Evolutionary conservation across 2,113 vertebrate genomes (phyloP), one percentile per base, ranked within the genome.

Genomic region (Hymenochirus boettgeri): DNA sequence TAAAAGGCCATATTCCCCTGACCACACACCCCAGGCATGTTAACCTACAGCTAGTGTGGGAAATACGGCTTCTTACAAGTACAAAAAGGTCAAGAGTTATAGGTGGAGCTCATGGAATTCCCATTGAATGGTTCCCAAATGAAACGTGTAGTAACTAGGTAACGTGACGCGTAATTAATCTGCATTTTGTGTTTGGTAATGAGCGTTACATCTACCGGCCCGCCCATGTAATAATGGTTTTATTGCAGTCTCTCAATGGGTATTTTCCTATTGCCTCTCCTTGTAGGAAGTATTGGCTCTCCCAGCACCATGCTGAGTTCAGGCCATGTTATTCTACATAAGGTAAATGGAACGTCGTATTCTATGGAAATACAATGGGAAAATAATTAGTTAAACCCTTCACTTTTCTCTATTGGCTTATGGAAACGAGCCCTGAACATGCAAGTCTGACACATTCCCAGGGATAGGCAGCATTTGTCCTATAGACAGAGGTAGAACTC

Each of bases 61-160:
- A 69, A 69, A 57, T 69, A 45, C 57, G 18, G 57, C 65, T 53
- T 42, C 39, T 15, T 6, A 15, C 4, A 2, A 53, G 35, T 60
- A 51, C 17, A 39, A 45, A 69, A 52, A 69, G 65, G 65, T 69
- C 65, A 69, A 60, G 56, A 69, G 65, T 69, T 60, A 69, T 45
- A 69, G 47, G 31, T 31, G 33, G 57, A 48, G 57, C 57, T 29
- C 19, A 35, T 58, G 65, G 35, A 52, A 53, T 53, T 57, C 48
- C 57, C 65, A 45, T 52, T 69, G 31, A 69, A 53, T 53, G 57
- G 65, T n/a, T 35, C 56, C 56, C 58, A 60, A 69, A 60, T 60
- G 52, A 53, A 42, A 51, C 25, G 10, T 35, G 56, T 60, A 26
- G 65, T 67, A 25, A 67, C 64, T 45, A 67, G 58, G 64, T 69